Conservation (phyloP, 2,888 invertebrate species). For the Phasia obesa region DNA sequence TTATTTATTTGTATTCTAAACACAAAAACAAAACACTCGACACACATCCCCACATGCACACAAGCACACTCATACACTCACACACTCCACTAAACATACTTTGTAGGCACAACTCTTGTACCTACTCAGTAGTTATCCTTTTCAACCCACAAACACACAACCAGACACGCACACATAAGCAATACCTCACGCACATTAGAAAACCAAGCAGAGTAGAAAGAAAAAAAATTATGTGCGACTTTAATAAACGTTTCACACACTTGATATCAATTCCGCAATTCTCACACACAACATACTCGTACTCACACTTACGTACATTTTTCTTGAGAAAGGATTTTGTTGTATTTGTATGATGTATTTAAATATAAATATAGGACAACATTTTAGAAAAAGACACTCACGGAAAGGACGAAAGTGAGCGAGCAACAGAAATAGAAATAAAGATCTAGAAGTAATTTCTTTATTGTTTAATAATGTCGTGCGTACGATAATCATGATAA, state of each 20-base stretch:
- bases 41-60: no score
- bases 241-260: constrained; percentile 42
- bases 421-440: constrained; percentile 1
- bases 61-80: neutral
- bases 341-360: neutral
- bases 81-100: neutral
- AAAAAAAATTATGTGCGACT: constrained; percentile 17
- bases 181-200: constrained; percentile 20
- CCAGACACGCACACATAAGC: constrained; percentile 8
- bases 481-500: constrained; percentile 47
- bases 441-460: constrained; percentile 47
- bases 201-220: constrained; percentile 1
- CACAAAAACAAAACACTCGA: no score
- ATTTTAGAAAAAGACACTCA: neutral
- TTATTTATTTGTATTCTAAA: neutral
- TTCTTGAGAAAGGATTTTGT: neutral
- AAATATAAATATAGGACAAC: constrained; percentile 6
- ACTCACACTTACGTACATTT: neutral
- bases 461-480: constrained; percentile 45
- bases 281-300: neutral
- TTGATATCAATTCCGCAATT: constrained; percentile 6
- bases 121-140: constrained; percentile 29
- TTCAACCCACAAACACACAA: constrained; percentile 17
- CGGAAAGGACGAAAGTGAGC: neutral
- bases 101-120: constrained; percentile 12